Conservation (phyloP, 2,113 vertebrate species). For the Ictalurus furcatus region DNA sequence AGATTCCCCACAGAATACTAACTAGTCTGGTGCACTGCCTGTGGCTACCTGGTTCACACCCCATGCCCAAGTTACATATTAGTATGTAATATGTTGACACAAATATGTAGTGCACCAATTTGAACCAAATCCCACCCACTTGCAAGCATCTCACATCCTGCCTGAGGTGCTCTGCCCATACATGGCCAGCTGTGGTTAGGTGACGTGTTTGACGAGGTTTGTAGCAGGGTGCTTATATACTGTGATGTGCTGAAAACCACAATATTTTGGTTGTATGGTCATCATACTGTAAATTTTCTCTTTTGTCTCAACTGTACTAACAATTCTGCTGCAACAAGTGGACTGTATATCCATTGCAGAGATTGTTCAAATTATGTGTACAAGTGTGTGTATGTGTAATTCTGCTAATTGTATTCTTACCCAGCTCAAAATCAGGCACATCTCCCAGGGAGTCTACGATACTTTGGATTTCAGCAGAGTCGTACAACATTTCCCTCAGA, state of each 20-base stretch:
- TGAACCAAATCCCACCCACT: neutral
- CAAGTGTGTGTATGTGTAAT: neutral
- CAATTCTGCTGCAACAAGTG: too few relatives aligned
- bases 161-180: neutral
- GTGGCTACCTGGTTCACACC: neutral
- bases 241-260: neutral
- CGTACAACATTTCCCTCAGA: slow-evolving; percentile 74
- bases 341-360: neutral
- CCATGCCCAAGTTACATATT: neutral
- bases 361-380: neutral
- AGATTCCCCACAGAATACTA: neutral
- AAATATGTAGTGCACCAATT: neutral
- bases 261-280: neutral
- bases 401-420: slow-evolving; percentile 57
- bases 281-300: neutral
- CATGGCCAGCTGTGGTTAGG: neutral
- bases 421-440: slow-evolving; percentile 65
- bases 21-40: neutral
- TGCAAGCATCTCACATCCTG: neutral
- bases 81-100: neutral
- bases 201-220: neutral
- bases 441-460: slow-evolving; percentile 71
- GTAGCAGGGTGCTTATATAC: neutral
- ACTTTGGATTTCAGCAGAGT: slow-evolving; percentile 71
- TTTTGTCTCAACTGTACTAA: too few relatives aligned